Percentiles rank a stretch among this genome's conserved stretches.
phyloP scores from a whole-genome alignment of 2,888 invertebrate species.

The Drosophila birchii region DNA sequence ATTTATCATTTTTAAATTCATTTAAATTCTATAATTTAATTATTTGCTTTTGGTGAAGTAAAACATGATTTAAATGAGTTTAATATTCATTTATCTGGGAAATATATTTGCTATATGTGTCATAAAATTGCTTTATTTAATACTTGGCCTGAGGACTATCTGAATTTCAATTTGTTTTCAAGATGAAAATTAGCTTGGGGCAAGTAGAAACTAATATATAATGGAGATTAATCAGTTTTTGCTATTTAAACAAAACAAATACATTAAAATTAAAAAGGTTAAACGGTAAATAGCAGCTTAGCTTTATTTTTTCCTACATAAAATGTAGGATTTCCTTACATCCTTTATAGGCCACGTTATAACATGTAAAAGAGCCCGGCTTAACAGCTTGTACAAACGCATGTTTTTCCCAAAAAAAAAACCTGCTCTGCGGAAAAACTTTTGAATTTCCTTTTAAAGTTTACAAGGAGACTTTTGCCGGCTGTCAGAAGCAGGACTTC shows the following conservation, averaged over 20 bases:
- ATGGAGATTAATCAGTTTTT: not conserved
- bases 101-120: not conserved
- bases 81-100: not conserved
- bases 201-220: not conserved
- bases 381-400: not conserved
- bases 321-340: not conserved
- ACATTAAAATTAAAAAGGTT: not conserved
- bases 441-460: constrained; percentile 21
- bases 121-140: not conserved
- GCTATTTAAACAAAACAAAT: not conserved
- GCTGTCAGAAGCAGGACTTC: constrained; percentile 22
- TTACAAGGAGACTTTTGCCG: constrained; percentile 7
- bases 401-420: constrained; percentile 1
- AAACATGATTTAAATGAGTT: not conserved
- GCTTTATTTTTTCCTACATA: not conserved
- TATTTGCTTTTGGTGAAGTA: not conserved
- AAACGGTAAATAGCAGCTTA: not conserved
- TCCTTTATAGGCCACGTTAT: not conserved
- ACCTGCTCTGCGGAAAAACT: not conserved
- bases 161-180: not conserved
- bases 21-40: constrained; percentile 1
- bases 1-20: constrained; percentile 2
- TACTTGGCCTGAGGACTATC: not conserved
- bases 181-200: not conserved
- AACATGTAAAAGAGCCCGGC: constrained; percentile 6